Base-by-base conservation (phyloP, 1,140 invertebrate genomes). In the Pseudomyrmex pallidus region DNA sequence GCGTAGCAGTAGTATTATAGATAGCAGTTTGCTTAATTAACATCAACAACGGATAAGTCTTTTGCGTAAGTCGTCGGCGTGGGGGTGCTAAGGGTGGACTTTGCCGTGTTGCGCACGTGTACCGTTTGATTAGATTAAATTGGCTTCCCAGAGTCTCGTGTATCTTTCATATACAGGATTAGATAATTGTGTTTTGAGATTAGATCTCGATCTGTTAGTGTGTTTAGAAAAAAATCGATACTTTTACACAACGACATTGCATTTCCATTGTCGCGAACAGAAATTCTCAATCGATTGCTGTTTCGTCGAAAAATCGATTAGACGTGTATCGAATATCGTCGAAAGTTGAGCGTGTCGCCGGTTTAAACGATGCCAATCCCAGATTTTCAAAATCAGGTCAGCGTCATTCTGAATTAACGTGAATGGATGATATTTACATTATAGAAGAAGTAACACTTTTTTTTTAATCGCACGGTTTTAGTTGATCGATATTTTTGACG, bases 1-100 rank as follows among this genome's bases (percentile, higher is more conserved):
- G 83, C 67, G 44, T 20, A 48, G 17, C 25, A 56, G 44, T 20
- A 48, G 22, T 48, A 57, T 56, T 66, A 68, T 44, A 35, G 35
- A 35, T 35, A 35, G 57, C 59, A 46, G 46, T 80, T 66, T 35
- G 83, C 82, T 89, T 89, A 87, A 89, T 86, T 89, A 91, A 87
- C 85, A 68, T 85, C 77, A 82, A 84, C 61, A 84, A 74, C 78
- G 70, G 89, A 91, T 88, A 89, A 78, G 70, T 84, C 66, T 66
- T 66, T 90, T 90, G 87, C 90, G 82, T 88, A 91, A 90, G 83
- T 73, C 25, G 48, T 68, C 76, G 82, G 82, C 86, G 83, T 85
- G 90, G 35, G 83, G 76, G 59, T 83, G n/a, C 2, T 66, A 35
- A 9, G 35, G 44, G 59, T 70, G 52, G 22, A 72, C 77, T 62